Conservation (phyloP, 1,140 invertebrate species). For the Leguminivora glycinivorella region DNA sequence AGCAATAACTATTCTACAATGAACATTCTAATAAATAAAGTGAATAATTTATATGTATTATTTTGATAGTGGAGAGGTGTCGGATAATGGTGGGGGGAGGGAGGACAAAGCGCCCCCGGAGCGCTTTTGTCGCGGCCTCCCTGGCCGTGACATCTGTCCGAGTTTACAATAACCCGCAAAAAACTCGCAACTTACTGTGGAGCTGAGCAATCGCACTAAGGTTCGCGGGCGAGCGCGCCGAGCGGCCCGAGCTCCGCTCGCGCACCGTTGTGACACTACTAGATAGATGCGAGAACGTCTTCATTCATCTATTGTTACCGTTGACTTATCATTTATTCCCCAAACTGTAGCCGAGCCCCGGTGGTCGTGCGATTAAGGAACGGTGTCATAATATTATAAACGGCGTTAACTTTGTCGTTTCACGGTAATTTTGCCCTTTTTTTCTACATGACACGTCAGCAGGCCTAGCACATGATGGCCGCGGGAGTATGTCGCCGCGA, state of each 20-base stretch:
- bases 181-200: constrained; percentile 67
- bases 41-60: constrained; percentile 70
- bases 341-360: constrained; percentile 48
- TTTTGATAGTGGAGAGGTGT: constrained; percentile 70
- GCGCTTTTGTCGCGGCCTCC: constrained; percentile 67
- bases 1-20: constrained; percentile 66
- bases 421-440: constrained; percentile 36
- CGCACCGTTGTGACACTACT: constrained; percentile 7
- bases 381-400: constrained; percentile 67
- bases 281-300: constrained; percentile 45
- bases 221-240: constrained; percentile 54
- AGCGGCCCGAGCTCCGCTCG: neutral
- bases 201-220: constrained; percentile 53
- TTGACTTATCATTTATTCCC: constrained; percentile 67
- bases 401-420: constrained; percentile 55
- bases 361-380: constrained; percentile 53
- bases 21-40: constrained; percentile 67
- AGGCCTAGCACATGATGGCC: too few species aligned
- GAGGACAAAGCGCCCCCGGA: constrained; percentile 68
- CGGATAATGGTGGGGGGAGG: constrained; percentile 67
- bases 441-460: neutral
- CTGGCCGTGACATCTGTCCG: constrained; percentile 75
- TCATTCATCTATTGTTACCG: constrained; percentile 63
- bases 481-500: too few species aligned
- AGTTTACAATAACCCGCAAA: constrained; percentile 74